These are phyloP conservation scores for Smittia sp. DNA, from an alignment of 2,888 invertebrate species.

Conservation along the genomic window DNA sequence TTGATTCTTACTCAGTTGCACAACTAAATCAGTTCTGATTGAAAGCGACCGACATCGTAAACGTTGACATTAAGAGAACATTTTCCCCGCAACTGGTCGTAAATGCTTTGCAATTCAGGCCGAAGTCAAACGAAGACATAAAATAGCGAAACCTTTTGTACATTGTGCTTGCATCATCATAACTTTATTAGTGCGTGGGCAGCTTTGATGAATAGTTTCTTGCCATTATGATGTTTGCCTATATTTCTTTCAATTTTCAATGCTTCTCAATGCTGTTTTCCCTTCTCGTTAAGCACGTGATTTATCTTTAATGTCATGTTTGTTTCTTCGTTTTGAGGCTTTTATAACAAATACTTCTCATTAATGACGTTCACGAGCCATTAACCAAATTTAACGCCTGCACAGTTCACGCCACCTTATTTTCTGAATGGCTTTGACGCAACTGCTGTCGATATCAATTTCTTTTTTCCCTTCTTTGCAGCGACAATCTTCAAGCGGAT, in stretches of 20 bases:
- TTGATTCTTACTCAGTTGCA: not conserved
- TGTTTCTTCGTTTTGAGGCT: not conserved
- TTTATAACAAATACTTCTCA: not conserved
- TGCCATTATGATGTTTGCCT: not conserved
- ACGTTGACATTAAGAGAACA: conserved; percentile 2
- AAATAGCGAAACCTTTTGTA: not conserved
- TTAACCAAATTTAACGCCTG: conserved; percentile 12
- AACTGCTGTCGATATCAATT: not conserved
- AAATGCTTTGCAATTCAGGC: conserved; percentile 3
- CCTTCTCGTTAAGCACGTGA: conserved; percentile 3
- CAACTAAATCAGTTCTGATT: not conserved
- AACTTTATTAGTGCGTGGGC: not conserved
- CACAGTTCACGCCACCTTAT: not conserved
- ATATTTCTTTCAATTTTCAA: not conserved
- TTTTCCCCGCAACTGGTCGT: not conserved
- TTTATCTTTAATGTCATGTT: not conserved
- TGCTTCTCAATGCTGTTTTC: not conserved
- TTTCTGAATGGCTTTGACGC: not conserved
- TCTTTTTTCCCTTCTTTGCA: not conserved
- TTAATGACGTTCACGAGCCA: conserved; percentile 1
- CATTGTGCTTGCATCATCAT: not conserved
- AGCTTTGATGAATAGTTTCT: not conserved
- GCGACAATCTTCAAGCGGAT: not conserved
- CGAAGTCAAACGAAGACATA: not conserved
- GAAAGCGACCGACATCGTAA: not conserved